These are phyloP conservation scores for Drosophila demipolita DNA, from an alignment of 2,888 invertebrate species.

Conservation along the genomic window DNA sequence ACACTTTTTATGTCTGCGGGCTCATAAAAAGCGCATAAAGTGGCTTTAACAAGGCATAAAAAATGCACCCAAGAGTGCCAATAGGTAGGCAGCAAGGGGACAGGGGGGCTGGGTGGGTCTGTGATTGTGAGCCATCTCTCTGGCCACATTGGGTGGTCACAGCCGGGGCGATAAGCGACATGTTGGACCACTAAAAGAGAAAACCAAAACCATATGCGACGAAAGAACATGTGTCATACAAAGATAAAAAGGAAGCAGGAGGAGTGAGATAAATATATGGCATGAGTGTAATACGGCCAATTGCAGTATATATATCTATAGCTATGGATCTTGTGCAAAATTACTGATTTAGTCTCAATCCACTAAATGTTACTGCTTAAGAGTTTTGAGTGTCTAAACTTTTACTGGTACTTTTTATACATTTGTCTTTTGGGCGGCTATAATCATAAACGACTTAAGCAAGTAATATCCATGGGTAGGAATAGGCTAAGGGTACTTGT, in stretches of 20 bases:
- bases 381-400: not conserved
- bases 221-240: slow-evolving; percentile 23
- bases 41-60: slow-evolving; percentile 79
- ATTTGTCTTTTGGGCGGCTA: too few relatives aligned
- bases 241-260: slow-evolving; percentile 5
- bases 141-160: slow-evolving; percentile 53
- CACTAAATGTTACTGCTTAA: not conserved
- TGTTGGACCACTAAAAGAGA: slow-evolving; percentile 32
- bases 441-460: too few relatives aligned
- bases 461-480: too few relatives aligned
- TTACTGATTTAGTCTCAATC: not conserved
- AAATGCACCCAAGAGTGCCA: slow-evolving; percentile 78
- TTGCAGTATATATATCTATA: not conserved
- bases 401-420: not conserved
- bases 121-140: slow-evolving; percentile 41
- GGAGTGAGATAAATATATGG: not conserved
- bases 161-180: slow-evolving; percentile 27
- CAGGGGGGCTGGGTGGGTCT: slow-evolving; percentile 21
- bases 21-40: slow-evolving; percentile 80
- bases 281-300: not conserved
- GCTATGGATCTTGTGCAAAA: not conserved
- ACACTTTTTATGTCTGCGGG: slow-evolving; percentile 76
- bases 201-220: slow-evolving; percentile 39
- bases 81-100: slow-evolving; percentile 22
- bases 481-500: too few relatives aligned